Conservation (phyloP, 2,113 vertebrate genomes). For the Poecilia latipinna region DNA sequence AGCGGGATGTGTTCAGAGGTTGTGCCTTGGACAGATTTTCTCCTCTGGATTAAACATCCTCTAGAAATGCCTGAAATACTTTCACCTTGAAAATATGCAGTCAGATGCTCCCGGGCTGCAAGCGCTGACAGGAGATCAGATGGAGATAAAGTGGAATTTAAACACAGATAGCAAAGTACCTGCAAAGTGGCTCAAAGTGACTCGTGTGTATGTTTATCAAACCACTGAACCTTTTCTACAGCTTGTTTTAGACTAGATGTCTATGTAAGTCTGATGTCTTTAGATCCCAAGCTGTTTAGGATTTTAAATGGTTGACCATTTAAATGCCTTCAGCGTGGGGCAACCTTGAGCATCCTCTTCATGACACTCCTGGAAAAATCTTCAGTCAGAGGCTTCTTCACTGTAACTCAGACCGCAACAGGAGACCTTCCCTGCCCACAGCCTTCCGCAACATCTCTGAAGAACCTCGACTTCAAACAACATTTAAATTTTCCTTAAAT, state of each 20-base stretch:
- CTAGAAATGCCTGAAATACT: constrained; percentile 45
- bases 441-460: too few species aligned
- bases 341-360: too few species aligned
- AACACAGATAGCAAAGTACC: constrained; percentile 27
- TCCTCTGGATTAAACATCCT: constrained; percentile 19
- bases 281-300: constrained; percentile 4
- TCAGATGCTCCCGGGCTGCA: constrained; percentile 26
- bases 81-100: constrained; percentile 45
- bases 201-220: not conserved
- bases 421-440: too few species aligned
- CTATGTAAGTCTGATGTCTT: not conserved
- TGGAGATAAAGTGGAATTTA: constrained; percentile 32
- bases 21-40: constrained; percentile 11
- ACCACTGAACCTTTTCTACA: constrained; percentile 1
- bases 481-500: too few species aligned
- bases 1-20: too few species aligned
- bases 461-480: too few species aligned
- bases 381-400: too few species aligned
- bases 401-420: too few species aligned
- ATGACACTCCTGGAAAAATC: too few species aligned
- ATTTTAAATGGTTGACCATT: constrained; percentile 9
- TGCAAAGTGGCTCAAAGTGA: not conserved
- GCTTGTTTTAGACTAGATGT: constrained; percentile 8
- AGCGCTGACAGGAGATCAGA: constrained; percentile 32
- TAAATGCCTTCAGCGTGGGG: too few species aligned